Percentiles rank a stretch among this genome's conserved stretches.
phyloP scores from a whole-genome alignment of 2,888 invertebrate genomes.

The Chelonus formosanus region DNA sequence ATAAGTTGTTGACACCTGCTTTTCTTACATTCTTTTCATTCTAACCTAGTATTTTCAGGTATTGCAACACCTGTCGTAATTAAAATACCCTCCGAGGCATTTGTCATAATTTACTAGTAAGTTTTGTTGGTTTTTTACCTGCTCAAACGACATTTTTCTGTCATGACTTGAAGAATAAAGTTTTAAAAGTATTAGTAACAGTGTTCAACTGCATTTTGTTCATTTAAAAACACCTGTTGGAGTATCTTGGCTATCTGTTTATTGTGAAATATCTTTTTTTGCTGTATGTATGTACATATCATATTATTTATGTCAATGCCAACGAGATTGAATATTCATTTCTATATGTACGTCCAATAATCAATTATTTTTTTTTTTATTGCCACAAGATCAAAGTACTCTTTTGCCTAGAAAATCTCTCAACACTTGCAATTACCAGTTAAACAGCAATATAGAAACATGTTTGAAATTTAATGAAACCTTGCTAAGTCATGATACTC shows the following conservation, averaged over 20 bases:
- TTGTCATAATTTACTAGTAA: no score
- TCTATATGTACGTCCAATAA: conserved; percentile 2
- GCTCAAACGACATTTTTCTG: no score
- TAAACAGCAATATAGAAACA: neutral
- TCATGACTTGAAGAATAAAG: no score
- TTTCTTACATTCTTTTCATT: conserved; percentile 7
- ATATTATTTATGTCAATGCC: conserved; percentile 21
- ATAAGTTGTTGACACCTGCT: conserved; percentile 17
- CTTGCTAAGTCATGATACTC: no score
- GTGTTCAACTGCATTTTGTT: no score
- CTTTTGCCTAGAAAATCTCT: neutral
- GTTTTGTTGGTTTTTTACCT: no score
- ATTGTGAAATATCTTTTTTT: neutral
- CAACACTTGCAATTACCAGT: neutral
- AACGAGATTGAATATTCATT: neutral
- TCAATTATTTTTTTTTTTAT: conserved; percentile 8
- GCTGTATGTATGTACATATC: no score
- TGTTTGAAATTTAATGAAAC: no score
- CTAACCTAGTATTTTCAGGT: neutral
- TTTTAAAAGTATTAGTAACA: no score
- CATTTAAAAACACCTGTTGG: no score
- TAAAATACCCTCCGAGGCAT: conserved; percentile 17
- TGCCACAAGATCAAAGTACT: conserved; percentile 7
- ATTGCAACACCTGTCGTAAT: conserved; percentile 14
- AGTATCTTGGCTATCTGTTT: no score